Percentiles rank a stretch among this genome's conserved stretches.
Evolutionary conservation across 2,113 vertebrate genomes (phyloP).

Genomic region (Toxostoma redivivum): DNA sequence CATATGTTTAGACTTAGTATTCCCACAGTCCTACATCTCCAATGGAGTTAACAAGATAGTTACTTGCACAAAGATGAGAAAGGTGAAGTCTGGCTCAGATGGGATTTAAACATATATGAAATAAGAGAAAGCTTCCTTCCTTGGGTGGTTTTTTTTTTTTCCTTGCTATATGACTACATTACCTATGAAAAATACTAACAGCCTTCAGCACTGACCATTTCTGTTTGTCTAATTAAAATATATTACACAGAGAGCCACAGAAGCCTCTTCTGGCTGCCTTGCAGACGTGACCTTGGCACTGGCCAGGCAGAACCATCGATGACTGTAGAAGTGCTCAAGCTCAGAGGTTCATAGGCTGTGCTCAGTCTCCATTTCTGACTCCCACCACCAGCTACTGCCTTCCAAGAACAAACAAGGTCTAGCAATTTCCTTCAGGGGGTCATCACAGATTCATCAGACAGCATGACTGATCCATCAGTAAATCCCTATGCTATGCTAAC

Average conservation of each 20-base stretch:
- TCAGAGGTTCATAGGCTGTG: background rate
- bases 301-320: background rate
- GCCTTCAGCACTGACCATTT: background rate
- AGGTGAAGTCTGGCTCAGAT: slow-evolving; percentile 9
- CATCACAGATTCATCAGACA: background rate
- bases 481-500: background rate
- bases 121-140: background rate
- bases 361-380: background rate
- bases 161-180: background rate
- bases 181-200: background rate
- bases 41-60: slow-evolving; percentile 7
- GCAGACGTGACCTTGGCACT: fast-evolving
- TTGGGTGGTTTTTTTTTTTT: background rate
- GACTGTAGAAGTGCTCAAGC: background rate
- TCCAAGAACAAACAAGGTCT: background rate
- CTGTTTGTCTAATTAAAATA: background rate
- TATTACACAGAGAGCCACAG: background rate
- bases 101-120: background rate
- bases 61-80: slow-evolving; percentile 1
- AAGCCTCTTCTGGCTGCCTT: background rate
- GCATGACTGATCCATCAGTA: background rate
- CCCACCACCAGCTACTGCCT: background rate
- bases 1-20: slow-evolving; percentile 29
- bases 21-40: slow-evolving; percentile 43
- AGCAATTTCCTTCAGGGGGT: background rate